Base-by-base conservation (phyloP, 2,113 vertebrate species). In the Notiomystis cincta region DNA sequence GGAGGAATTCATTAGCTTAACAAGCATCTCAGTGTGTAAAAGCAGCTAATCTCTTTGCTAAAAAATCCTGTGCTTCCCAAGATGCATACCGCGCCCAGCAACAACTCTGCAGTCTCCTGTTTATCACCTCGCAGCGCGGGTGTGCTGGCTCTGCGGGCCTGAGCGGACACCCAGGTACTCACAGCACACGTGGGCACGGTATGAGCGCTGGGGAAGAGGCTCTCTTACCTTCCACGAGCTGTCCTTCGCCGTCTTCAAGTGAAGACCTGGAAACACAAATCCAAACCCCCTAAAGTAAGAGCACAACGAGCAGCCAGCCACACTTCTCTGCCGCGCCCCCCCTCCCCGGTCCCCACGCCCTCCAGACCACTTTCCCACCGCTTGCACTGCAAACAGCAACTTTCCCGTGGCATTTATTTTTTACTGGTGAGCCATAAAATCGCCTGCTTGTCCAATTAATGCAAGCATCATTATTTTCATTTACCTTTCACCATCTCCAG, bases 201-300 rank as follows among this genome's bases (percentile, higher is more conserved):
- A 0, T 2, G 56, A 77, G 40, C 3, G 37, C 31, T 38, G 44
- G 21, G 40, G 27, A 50, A 95, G 50, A 75, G 56, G 54, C 61
- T 96, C 60, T 91, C 97, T 96, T 97, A 97, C 97, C 96, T 96
- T 93, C 90, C 53, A 81, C 86, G 80, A 33, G 65, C 14, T 38
- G 92, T 95, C 86, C 95, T 87, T 89, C 13, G 48, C 76, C 31
- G 94, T 51, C 92, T 93, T 77, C 92, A 60, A 90, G 64, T 7
- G 90, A 94, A 70, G 76, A 92, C 93, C 97, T 97, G 93, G 64
- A 90, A 94, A 81, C 78, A 91, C 67, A 76, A 91, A 93, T 77
- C 19, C 62, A 71, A 84, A 79, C 17, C 57, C 51, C 56, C 89
- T 67, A 6, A 90, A 75, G 57, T 78, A 89, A 75, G n/a, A 30